Conservation (phyloP, 2,888 invertebrate species). For the Rhabditophanes sp. region DNA sequence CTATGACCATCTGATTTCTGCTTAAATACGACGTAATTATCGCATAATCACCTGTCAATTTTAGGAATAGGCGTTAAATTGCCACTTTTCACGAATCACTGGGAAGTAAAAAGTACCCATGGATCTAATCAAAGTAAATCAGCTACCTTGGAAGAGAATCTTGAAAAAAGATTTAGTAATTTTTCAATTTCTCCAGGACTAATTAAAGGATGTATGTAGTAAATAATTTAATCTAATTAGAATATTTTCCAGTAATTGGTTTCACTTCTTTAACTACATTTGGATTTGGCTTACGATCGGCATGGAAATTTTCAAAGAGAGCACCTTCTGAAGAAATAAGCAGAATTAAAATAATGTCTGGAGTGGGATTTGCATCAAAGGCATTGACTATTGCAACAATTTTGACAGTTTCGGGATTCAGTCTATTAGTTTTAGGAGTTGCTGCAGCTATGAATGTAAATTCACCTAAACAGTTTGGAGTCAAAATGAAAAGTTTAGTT, state of each 20-base stretch:
- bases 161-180: too few species aligned
- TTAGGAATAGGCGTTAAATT: too few species aligned
- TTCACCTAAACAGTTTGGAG: conserved; percentile 35
- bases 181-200: too few species aligned
- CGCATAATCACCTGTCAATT: too few species aligned
- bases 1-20: too few species aligned
- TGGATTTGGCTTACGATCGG: conserved; percentile 16
- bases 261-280: conserved; percentile 10
- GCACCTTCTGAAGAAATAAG: conserved; percentile 16
- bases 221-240: neutral
- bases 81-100: too few species aligned
- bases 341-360: conserved; percentile 18
- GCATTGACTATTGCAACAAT: conserved; percentile 36
- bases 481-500: conserved; percentile 19
- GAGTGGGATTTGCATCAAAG: conserved; percentile 34
- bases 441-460: conserved; percentile 25
- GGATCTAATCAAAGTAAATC: too few species aligned
- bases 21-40: too few species aligned
- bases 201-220: too few species aligned
- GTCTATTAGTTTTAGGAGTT: conserved; percentile 30
- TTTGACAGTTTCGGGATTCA: conserved; percentile 34
- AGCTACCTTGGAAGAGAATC: too few species aligned
- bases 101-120: too few species aligned
- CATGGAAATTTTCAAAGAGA: conserved; percentile 12
- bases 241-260: conserved; percentile 7